Evolutionary conservation across 2,888 invertebrate genomes (phyloP), one percentile per base, ranked within the genome.

Genomic region (Chaetogeoica ovagalla): DNA sequence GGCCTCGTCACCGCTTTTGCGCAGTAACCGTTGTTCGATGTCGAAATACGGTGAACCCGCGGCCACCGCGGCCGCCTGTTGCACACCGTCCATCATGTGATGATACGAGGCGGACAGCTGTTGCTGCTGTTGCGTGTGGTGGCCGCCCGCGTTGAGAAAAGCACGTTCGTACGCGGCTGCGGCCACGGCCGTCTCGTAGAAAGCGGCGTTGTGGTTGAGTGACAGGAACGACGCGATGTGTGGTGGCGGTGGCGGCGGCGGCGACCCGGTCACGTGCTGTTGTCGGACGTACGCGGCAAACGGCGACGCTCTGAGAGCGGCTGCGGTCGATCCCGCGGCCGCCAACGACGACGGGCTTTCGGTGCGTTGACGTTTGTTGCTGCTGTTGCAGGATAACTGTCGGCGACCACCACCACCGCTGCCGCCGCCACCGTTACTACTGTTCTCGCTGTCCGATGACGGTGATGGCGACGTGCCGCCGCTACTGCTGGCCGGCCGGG

Each of bases 21-120:
- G 89, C 87, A 62, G 63, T 1, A 77, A 19, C 57, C 71, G 71
- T 43, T 79, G 79, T 70, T 79, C 71, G 70, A 70, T 62, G 52
- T 79, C 79, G 57, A 79, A 79, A n/a, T 65, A 79, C 7, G 74
- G 52, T 89, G 86, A 87, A 85, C 86, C 87, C 90, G 85, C 90
- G 90, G 83, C 88, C 86, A 81, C 70, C 7, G 69, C 77, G 11
- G 55, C 52, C 43, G 43, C 43, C 43, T 43, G 43, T 30, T 79
- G 79, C 1, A 70, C 63, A 23, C 70, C 71, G 63, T 79, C 79
- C 70, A 79, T 63, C 43, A 79, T 63, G 70, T 79, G 79, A 37
- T 70, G 70, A 19, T 62, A 70, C 68, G 55, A 55, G 9, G 55
- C 55, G 55, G 55, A 55, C 55, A 52, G 69, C 6, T 74, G 55